A percentile compares a stretch with the other conserved stretches of the same genome.
Evolutionary conservation across 2,113 vertebrate genomes (phyloP).

Genomic region (Actenoides lindsayi): DNA sequence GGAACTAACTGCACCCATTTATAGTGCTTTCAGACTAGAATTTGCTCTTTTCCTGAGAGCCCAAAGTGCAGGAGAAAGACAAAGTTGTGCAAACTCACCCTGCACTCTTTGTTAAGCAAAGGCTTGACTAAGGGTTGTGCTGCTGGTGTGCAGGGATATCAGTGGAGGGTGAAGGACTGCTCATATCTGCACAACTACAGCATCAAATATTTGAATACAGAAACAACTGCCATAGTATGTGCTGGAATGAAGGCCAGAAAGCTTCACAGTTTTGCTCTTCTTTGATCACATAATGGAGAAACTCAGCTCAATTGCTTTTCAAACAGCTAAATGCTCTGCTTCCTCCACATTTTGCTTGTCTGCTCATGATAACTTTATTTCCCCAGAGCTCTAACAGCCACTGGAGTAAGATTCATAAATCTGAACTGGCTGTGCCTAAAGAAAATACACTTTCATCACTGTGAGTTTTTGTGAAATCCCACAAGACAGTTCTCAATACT

Average conservation of each 20-base stretch:
- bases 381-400: slow-evolving; percentile 1
- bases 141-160: accelerated
- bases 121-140: neutral
- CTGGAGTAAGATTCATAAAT: slow-evolving; percentile 30
- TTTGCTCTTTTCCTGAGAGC: neutral
- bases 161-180: neutral
- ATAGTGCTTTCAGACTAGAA: neutral
- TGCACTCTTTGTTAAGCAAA: neutral
- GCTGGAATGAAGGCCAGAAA: neutral
- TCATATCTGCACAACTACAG: neutral
- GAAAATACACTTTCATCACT: slow-evolving; percentile 17
- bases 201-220: neutral
- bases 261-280: neutral
- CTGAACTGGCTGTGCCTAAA: slow-evolving; percentile 27
- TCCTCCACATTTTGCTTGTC: slow-evolving; percentile 14
- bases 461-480: neutral
- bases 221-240: neutral
- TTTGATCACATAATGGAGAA: slow-evolving; percentile 18
- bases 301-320: slow-evolving; percentile 30
- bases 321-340: slow-evolving; percentile 21
- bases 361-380: slow-evolving; percentile 29
- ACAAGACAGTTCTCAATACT: neutral
- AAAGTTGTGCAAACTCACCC: neutral
- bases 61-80: neutral
- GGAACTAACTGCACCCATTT: neutral